Evolutionary conservation across 1,140 invertebrate species (phyloP).

Genomic region (Drosophila watanabei): DNA sequence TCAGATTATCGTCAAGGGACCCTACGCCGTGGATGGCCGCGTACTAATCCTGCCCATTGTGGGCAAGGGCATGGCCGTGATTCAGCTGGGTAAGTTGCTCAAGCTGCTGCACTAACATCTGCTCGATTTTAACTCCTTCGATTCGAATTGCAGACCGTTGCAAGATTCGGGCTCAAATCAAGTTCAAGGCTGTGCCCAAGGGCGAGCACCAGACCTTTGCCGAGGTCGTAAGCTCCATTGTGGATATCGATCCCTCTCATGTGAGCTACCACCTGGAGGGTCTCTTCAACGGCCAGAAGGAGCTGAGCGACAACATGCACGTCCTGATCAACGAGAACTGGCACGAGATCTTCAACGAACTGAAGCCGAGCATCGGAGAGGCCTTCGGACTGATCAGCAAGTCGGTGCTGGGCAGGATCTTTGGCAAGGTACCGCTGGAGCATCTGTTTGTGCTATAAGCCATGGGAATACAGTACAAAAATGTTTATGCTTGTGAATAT

Average conservation of each 20-base stretch:
- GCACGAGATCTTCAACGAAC: slow-evolving; percentile 85
- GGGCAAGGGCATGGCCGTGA: slow-evolving; percentile 85
- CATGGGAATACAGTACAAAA: not conserved
- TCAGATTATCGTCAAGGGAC: slow-evolving; percentile 81
- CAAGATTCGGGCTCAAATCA: slow-evolving; percentile 35
- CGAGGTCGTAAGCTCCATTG: slow-evolving; percentile 35
- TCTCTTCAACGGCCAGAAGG: slow-evolving; percentile 86
- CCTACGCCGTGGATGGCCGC: slow-evolving; percentile 86
- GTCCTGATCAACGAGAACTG: slow-evolving; percentile 86
- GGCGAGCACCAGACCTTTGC: slow-evolving; percentile 49
- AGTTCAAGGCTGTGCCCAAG: slow-evolving; percentile 39
- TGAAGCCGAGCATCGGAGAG: slow-evolving; percentile 85
- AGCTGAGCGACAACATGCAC: slow-evolving; percentile 81
- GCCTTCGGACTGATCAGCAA: slow-evolving; percentile 86
- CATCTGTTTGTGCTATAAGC: slow-evolving; percentile 81
- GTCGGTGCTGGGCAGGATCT: slow-evolving; percentile 85
- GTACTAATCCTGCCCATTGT: slow-evolving; percentile 87
- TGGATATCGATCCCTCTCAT: slow-evolving; percentile 49
- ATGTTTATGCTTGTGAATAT: slow-evolving; percentile 1
- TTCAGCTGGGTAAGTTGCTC: slow-evolving; percentile 51
- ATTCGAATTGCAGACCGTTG: slow-evolving; percentile 26
- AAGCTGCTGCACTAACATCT: too few relatives aligned
- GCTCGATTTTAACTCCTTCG: not conserved
- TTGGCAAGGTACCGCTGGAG: slow-evolving; percentile 86
- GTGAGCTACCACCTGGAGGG: slow-evolving; percentile 76